A percentile compares a stretch with the other conserved stretches of the same genome.
phyloP scores from a whole-genome alignment of 2,888 invertebrate genomes.

The Pachycephus smyrnensis region DNA sequence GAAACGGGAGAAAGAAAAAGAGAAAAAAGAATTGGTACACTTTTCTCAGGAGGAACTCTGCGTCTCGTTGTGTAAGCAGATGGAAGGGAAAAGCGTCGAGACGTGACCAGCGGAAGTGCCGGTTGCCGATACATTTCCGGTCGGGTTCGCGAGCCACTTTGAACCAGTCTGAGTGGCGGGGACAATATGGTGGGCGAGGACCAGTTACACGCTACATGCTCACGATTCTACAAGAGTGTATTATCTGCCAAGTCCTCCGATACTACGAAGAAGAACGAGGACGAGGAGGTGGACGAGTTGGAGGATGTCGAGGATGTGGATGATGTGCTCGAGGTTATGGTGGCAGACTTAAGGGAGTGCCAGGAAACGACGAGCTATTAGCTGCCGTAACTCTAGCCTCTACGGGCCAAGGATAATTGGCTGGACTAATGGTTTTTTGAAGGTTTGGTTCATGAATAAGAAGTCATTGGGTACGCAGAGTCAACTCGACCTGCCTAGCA shows the following conservation, averaged over 20 bases:
- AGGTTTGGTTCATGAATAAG: slow-evolving; percentile 28
- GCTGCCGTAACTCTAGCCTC: slow-evolving; percentile 52
- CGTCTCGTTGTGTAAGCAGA: slow-evolving; percentile 22
- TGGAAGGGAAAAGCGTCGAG: slow-evolving; percentile 37
- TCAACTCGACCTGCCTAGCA: not conserved
- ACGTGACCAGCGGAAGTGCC: slow-evolving; percentile 57
- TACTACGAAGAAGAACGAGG: not conserved
- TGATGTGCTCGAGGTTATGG: slow-evolving; percentile 28
- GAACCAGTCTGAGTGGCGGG: slow-evolving; percentile 40
- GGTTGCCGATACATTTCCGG: slow-evolving; percentile 54
- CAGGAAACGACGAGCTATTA: slow-evolving; percentile 50
- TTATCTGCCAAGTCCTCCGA: slow-evolving; percentile 9
- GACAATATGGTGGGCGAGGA: slow-evolving; percentile 59
- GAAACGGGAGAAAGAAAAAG: slow-evolving; percentile 11
- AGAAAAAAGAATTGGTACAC: slow-evolving; percentile 5
- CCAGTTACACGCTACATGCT: slow-evolving; percentile 57
- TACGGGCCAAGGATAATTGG: slow-evolving; percentile 59
- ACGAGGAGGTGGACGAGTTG: slow-evolving; percentile 11
- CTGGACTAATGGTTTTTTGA: slow-evolving; percentile 53
- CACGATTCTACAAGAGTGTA: slow-evolving; percentile 39
- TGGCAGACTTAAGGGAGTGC: slow-evolving; percentile 53
- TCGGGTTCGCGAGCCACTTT: slow-evolving; percentile 36
- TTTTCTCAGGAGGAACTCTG: slow-evolving; percentile 16
- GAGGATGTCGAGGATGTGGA: slow-evolving; percentile 3
- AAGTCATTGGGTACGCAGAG: slow-evolving; percentile 8